phyloP scores from a whole-genome alignment of 1,140 invertebrate species.

The Philopotamus ludificatus region DNA sequence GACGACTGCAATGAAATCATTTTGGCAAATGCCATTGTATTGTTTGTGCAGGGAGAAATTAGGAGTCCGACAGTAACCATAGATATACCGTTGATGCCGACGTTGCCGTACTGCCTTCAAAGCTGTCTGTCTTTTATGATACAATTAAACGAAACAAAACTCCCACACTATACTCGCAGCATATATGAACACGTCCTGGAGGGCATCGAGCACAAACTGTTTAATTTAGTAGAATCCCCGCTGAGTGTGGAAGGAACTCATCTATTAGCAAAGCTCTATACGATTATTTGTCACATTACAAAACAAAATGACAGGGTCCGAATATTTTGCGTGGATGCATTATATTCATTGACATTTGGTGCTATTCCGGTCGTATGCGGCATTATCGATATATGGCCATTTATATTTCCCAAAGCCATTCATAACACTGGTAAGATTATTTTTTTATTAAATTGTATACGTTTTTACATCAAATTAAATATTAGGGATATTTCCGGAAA shows the following conservation, averaged over 20 bases:
- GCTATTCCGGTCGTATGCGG: slow-evolving; percentile 48
- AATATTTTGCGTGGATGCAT: slow-evolving; percentile 51
- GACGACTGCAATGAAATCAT: slow-evolving; percentile 8
- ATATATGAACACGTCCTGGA: slow-evolving; percentile 42
- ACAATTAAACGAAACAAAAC: slow-evolving; percentile 8
- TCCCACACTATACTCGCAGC: slow-evolving; percentile 31
- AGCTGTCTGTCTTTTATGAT: slow-evolving; percentile 24
- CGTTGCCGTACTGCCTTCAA: slow-evolving; percentile 16
- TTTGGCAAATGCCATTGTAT: slow-evolving; percentile 23
- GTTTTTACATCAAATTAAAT: too few relatives aligned
- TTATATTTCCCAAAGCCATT: slow-evolving; percentile 48
- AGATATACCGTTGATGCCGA: slow-evolving; percentile 3
- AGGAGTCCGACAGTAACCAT: neutral
- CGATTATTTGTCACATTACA: slow-evolving; percentile 48
- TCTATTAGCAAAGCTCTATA: slow-evolving; percentile 50
- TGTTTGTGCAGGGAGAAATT: slow-evolving; percentile 18
- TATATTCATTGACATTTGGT: slow-evolving; percentile 53
- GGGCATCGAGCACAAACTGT: slow-evolving; percentile 49
- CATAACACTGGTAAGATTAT: slow-evolving; percentile 46
- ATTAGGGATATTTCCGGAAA: too few relatives aligned
- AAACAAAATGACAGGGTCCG: slow-evolving; percentile 46
- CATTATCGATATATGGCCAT: slow-evolving; percentile 50
- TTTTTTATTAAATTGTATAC: too few relatives aligned
- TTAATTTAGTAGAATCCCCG: slow-evolving; percentile 48
- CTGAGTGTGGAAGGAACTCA: slow-evolving; percentile 40